Conservation (phyloP, 2,113 vertebrate species). For the Mastomys natalensis region DNA sequence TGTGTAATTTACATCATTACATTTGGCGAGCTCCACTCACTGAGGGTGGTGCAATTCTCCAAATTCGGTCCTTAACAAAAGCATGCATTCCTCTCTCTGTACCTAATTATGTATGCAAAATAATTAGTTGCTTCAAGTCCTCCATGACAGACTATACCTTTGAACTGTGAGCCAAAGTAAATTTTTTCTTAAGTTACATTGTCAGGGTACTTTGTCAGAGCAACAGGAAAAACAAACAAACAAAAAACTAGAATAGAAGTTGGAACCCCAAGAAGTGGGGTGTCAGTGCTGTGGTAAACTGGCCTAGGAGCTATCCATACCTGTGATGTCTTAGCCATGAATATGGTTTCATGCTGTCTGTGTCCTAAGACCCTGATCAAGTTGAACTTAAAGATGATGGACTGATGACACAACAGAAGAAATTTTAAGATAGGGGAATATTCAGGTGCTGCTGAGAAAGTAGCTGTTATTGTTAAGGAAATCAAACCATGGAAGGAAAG, state of each 20-base stretch:
- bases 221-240: not conserved
- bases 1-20: not conserved
- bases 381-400: not conserved
- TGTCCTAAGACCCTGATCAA: not conserved
- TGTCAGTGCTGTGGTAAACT: not conserved
- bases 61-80: not conserved
- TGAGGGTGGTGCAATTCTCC: too few relatives aligned
- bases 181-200: not conserved
- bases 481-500: not conserved
- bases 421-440: not conserved
- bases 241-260: not conserved
- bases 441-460: not conserved
- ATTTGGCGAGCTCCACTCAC: not conserved
- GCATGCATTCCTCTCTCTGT: not conserved
- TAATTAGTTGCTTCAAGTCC: not conserved
- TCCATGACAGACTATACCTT: not conserved
- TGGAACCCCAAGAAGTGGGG: not conserved
- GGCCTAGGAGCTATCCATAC: too few relatives aligned
- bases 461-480: not conserved
- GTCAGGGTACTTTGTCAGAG: not conserved
- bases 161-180: not conserved
- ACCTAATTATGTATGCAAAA: not conserved
- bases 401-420: not conserved
- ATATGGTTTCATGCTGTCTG: not conserved
- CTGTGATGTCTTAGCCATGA: not conserved